phyloP scores from a whole-genome alignment of 2,797 vertebrate species.

The Echeneis naucrates region DNA sequence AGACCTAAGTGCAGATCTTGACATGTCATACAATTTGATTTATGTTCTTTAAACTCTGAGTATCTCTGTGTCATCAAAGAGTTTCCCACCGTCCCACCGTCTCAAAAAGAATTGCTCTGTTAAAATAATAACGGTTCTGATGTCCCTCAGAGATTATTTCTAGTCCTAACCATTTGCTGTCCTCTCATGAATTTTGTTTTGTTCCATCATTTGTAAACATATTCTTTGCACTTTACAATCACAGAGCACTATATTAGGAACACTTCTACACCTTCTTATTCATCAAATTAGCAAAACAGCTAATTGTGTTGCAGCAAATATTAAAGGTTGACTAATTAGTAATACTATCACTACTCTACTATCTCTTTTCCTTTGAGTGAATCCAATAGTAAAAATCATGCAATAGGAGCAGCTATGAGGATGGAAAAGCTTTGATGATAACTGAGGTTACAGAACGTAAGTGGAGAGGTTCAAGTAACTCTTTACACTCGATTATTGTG shows the following conservation, averaged over 20 bases:
- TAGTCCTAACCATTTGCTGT: background rate
- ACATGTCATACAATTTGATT: slow-evolving; percentile 75
- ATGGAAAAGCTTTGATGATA: too few species aligned
- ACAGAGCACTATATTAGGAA: background rate
- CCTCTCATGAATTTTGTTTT: background rate
- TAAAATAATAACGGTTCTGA: background rate
- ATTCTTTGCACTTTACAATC: background rate
- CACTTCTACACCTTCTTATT: background rate
- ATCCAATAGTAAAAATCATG: too few species aligned
- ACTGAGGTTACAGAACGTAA: too few species aligned
- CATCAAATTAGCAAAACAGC: too few species aligned
- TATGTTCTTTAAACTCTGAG: slow-evolving; percentile 58
- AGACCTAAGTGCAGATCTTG: slow-evolving; percentile 58
- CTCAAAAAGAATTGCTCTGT: slow-evolving; percentile 26
- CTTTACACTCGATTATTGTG: too few species aligned
- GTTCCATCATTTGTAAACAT: background rate
- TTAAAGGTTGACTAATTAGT: too few species aligned
- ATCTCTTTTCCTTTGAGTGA: too few species aligned
- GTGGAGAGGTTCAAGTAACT: too few species aligned
- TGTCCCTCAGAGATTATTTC: slow-evolving; percentile 14
- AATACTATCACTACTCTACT: too few species aligned
- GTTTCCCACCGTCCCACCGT: slow-evolving; percentile 2
- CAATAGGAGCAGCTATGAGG: too few species aligned
- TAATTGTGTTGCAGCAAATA: too few species aligned
- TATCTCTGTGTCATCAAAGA: slow-evolving; percentile 49